Base-by-base conservation (phyloP, 1,140 invertebrate species). In the Diplogasteroides magnus region DNA sequence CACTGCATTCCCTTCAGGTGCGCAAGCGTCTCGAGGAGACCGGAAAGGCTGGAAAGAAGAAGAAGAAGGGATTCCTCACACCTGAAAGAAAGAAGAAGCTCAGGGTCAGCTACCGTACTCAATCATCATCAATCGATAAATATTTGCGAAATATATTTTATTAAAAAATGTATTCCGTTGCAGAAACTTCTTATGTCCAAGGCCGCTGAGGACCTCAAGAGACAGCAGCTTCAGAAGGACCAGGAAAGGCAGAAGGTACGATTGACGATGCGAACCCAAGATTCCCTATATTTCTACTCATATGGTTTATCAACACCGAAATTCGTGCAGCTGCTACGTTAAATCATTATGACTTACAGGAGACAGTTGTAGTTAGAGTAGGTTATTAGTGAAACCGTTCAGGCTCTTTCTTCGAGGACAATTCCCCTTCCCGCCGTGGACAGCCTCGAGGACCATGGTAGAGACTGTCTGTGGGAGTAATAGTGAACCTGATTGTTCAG, bases 151-250 rank as follows among this genome's bases (percentile, higher is more conserved):
- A 19, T 11, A 19, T 48, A 48, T n/a, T n/a, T n/a, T n/a, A n/a
- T n/a, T n/a, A n/a, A n/a, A n/a, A n/a, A 28, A 23, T 15, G n/a
- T 1, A 56, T 31, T 65, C 61, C 32, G 32, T 83, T 85, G n/a
- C 78, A 88, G 86, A 83, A 96, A 87, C 87, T 98, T 87, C 88
- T 98, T 87, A 94, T 95, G 90, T 94, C 97, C 87, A 98, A 97
- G 89, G 95, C 95, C 83, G 94, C 95, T 80, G 95, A 98, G 86
- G 94, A 98, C 86, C 88, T 98, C 87, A 97, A 97, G 88, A 96
- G 95, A 84, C 94, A 98, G 87, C 94, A 97, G 85, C 93, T 96
- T 86, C 90, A 92, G 83, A 97, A 97, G 88, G 92, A 93, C 28
- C 92, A 92, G 74, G 94, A 97, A 85, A 91, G 94, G 84, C 94